A percentile compares a stretch with the other conserved stretches of the same genome.
phyloP scores from a whole-genome alignment of 2,888 invertebrate genomes.

The Tetrapedia diversipes region DNA sequence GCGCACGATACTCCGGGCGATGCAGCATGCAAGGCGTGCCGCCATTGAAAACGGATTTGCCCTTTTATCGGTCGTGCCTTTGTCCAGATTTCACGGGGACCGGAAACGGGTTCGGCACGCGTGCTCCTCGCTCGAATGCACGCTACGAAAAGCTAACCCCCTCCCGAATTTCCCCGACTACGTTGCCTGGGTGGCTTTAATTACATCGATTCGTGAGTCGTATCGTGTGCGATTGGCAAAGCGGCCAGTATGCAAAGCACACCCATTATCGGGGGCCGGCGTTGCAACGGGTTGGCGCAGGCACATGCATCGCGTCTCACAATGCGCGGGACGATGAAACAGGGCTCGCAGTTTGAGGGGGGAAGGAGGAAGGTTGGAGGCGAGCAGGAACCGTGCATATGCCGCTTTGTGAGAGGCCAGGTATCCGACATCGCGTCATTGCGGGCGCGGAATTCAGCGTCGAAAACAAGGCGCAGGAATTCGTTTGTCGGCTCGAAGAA shows the following conservation, averaged over 20 bases:
- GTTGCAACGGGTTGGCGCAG: constrained; percentile 30
- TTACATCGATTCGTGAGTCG: constrained; percentile 67
- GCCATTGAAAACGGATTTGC: constrained; percentile 32
- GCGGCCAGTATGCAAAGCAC: constrained; percentile 53
- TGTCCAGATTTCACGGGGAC: constrained; percentile 29
- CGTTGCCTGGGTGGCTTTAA: constrained; percentile 54
- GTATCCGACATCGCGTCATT: constrained; percentile 53
- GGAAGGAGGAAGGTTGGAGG: neutral
- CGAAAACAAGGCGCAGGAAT: constrained; percentile 53
- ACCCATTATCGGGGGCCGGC: constrained; percentile 51
- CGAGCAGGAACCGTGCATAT: constrained; percentile 8
- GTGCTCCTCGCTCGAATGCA: neutral
- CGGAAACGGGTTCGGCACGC: constrained; percentile 24
- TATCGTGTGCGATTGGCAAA: constrained; percentile 55
- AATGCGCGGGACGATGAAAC: constrained; percentile 11
- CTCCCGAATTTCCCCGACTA: constrained; percentile 12
- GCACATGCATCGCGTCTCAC: constrained; percentile 30
- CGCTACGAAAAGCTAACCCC: constrained; percentile 13
- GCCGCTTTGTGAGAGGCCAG: constrained; percentile 48
- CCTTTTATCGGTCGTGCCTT: constrained; percentile 39
- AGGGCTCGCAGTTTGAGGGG: neutral
- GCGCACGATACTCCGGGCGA: no score
- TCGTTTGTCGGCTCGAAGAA: constrained; percentile 54
- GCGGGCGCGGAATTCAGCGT: constrained; percentile 44
- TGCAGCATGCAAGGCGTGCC: neutral